Conservation (phyloP, 2,113 vertebrate genomes). For the Eira barbara region DNA sequence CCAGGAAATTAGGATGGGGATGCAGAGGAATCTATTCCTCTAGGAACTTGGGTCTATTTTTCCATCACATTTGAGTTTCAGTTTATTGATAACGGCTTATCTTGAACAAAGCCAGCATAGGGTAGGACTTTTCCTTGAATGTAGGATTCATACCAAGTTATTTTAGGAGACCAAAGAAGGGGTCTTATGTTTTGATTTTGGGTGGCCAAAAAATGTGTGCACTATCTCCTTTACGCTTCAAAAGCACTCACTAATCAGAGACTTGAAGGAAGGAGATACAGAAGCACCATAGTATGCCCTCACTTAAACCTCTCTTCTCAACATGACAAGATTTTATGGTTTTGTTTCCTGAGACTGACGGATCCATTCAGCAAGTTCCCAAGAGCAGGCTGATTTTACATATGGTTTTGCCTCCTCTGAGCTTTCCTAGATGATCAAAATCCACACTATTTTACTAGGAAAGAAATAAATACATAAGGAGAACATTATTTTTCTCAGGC, state of each 20-base stretch:
- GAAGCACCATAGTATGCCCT: accelerated
- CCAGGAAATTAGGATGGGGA: neutral
- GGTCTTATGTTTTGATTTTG: neutral
- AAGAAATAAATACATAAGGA: neutral
- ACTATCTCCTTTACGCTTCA: neutral
- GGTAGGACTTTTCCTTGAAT: neutral
- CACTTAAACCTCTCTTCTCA: neutral
- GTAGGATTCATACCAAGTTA: neutral
- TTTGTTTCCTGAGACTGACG: neutral
- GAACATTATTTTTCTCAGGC: neutral
- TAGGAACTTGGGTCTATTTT: neutral
- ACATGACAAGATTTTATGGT: no score
- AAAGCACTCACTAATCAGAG: neutral
- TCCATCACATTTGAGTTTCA: neutral
- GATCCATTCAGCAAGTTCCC: neutral
- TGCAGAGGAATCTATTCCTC: neutral
- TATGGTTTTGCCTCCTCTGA: neutral
- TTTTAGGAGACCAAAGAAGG: neutral
- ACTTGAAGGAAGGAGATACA: neutral
- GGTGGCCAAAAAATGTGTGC: neutral
- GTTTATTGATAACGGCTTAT: neutral
- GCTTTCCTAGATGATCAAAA: neutral
- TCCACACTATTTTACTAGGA: neutral
- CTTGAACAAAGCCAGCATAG: neutral
- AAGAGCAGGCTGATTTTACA: neutral